Base-by-base conservation (phyloP, 1,140 invertebrate genomes). In the Doryteuthis pealeii region DNA sequence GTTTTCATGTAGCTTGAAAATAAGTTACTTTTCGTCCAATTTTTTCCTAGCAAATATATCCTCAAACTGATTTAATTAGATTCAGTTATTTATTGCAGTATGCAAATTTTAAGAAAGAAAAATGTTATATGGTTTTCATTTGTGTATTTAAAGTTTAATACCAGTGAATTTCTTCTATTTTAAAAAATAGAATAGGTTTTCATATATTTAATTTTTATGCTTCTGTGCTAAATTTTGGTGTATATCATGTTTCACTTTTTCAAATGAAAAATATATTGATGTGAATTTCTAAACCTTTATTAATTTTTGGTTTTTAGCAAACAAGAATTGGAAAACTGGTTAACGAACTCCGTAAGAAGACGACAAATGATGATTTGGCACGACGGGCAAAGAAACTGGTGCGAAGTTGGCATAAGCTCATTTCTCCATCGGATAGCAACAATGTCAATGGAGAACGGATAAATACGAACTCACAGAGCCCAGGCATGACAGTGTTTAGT, bases 251-350 rank as follows among this genome's bases (percentile, higher is more conserved):
- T 76, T 71, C n/a, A n/a, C n/a, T n/a, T n/a, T n/a, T n/a, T n/a
- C n/a, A n/a, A n/a, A n/a, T n/a, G n/a, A n/a, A n/a, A n/a, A n/a
- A n/a, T n/a, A n/a, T n/a, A n/a, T n/a, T n/a, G n/a, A n/a, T n/a
- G n/a, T n/a, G n/a, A n/a, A n/a, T n/a, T n/a, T n/a, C n/a, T n/a
- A n/a, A n/a, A n/a, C n/a, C n/a, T n/a, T n/a, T n/a, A n/a, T n/a
- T n/a, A n/a, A n/a, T n/a, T n/a, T n/a, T n/a, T n/a, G n/a, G n/a
- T n/a, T 89, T 89, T 71, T 84, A 93, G 92, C 89, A 89, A 84
- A 93, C 96, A 90, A 90, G 96, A 92, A 90, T 98, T 87, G 96
- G 95, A n/a, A 95, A 94, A 88, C 92, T 94, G 84, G 93, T 98
- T 83, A 98, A 98, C 89, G 94, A 96, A 88, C 88, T 97, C 31